These are phyloP conservation scores for Pyrocoelia pectoralis DNA, from an alignment of 2,888 invertebrate species.

Conservation along the genomic window DNA sequence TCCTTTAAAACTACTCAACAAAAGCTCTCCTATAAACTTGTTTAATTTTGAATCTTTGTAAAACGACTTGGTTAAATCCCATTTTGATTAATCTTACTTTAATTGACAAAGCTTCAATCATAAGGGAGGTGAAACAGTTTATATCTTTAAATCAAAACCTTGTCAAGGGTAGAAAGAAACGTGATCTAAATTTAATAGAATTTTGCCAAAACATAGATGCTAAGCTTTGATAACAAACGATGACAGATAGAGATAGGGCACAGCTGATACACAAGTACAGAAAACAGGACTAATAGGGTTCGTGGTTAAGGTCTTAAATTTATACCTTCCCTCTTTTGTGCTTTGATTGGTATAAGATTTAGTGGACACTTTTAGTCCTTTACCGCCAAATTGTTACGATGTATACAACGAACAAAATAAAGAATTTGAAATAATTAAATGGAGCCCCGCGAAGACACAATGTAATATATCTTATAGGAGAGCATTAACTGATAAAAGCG, in stretches of 20 bases:
- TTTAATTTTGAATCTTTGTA: constrained; percentile 45
- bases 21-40: constrained; percentile 41
- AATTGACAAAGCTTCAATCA: background rate
- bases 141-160: constrained; percentile 26
- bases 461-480: constrained; percentile 22
- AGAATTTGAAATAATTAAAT: constrained; percentile 27
- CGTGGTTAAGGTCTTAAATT: constrained; percentile 22
- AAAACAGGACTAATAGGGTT: constrained; percentile 14
- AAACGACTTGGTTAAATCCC: constrained; percentile 48
- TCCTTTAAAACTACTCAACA: constrained; percentile 37
- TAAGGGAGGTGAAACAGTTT: background rate
- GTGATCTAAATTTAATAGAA: constrained; percentile 45
- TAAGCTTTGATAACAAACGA: constrained; percentile 43
- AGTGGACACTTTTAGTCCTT: constrained; percentile 19
- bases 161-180: constrained; percentile 35
- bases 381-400: background rate
- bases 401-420: background rate
- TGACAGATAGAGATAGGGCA: constrained; percentile 37
- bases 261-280: constrained; percentile 21
- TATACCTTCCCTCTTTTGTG: constrained; percentile 23
- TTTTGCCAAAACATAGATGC: constrained; percentile 45
- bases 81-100: constrained; percentile 47
- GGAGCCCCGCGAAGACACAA: constrained; percentile 17
- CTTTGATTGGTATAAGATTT: constrained; percentile 25
- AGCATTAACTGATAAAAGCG: constrained; percentile 21